These are phyloP conservation scores for Clarias platycephalus DNA, from an alignment of 2,797 vertebrate species.

Conservation along the genomic window DNA sequence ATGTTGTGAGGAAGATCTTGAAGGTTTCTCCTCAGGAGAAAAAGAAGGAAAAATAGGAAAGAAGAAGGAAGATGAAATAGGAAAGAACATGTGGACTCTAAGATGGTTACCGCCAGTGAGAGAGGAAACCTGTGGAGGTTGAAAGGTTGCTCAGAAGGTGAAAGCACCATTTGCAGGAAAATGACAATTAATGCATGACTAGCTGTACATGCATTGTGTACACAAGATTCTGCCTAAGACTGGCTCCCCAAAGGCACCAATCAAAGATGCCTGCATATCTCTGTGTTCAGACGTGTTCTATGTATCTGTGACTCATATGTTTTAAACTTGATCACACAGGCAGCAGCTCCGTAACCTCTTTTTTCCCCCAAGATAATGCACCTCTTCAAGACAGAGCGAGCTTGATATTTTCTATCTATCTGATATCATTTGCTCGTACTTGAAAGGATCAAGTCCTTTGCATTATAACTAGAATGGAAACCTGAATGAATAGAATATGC, in stretches of 20 bases:
- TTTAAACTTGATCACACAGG: slow-evolving; percentile 13
- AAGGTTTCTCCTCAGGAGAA: slow-evolving; percentile 32
- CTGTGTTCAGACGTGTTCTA: slow-evolving; percentile 47
- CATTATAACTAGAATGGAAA: slow-evolving; percentile 49
- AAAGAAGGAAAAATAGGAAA: slow-evolving; percentile 32
- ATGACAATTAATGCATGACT: slow-evolving; percentile 43
- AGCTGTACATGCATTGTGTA: slow-evolving; percentile 36
- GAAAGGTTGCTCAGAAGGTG: slow-evolving; percentile 30
- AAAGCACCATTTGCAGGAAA: slow-evolving; percentile 46
- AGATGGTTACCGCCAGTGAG: slow-evolving; percentile 3
- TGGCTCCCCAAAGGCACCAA: slow-evolving; percentile 27
- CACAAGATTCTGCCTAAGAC: slow-evolving; percentile 45
- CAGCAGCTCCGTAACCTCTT: slow-evolving; percentile 24
- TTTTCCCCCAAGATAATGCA: slow-evolving; percentile 32
- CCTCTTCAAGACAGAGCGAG: slow-evolving; percentile 16
- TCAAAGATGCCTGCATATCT: slow-evolving; percentile 46
- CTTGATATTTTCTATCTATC: background rate
- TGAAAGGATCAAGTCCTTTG: slow-evolving; percentile 53
- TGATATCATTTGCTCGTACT: background rate
- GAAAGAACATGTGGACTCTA: background rate
- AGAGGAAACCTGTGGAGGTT: slow-evolving; percentile 2
- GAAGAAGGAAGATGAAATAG: slow-evolving; percentile 39
- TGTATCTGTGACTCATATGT: slow-evolving; percentile 53
- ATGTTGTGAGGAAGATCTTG: slow-evolving; percentile 45
- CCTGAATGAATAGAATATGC: slow-evolving; percentile 38